Evolutionary conservation across 2,797 vertebrate species (phyloP), one percentile per base, ranked within the genome.

Genomic region (Gymnothorax reevesii): DNA sequence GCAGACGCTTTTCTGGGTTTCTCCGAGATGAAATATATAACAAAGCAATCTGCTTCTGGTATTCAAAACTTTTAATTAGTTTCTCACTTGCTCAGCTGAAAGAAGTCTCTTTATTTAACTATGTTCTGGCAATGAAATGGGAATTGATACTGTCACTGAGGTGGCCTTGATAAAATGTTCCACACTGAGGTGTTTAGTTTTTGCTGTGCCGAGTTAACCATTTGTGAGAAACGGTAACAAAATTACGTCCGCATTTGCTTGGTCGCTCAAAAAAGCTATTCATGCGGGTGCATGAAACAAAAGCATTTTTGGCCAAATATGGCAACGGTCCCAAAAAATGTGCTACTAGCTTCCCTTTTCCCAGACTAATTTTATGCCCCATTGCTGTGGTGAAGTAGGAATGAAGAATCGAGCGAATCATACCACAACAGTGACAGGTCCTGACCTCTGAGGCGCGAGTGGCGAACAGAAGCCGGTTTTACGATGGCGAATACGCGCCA

Each of bases 401-500:
- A 84, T 82, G 88, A 88, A 82, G 73, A 86, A 88, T 92, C 90
- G 85, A 20, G 49, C 89, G 52, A 92, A 92, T 92, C 89, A 90
- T 92, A 71, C 55, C 22, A 86, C 66, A 49, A 54, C 86, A 86
- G 25, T 79, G 49, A 90, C 85, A 87, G 69, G 59, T 42, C 27
- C 66, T 66, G 57, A 88, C 27, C 57, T 88, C 85, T 27, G 82
- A 88, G 83, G 86, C 85, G 57, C 62, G 77, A 86, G 59, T 25
- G 49, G 64, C 64, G 59, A 91, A 87, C 83, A 91, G 86, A 87
- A 59, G 86, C 85, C 55, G 79, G 57, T 88, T 90, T 86, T 83
- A 71, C 57, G 77, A 10, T 60, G 85, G 90, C 79, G 83, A 83
- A 42, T 83, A 62, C 80, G 62, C 2, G 22, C 62, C 62, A 64